Evolutionary conservation across 2,888 invertebrate genomes (phyloP), one percentile per base, ranked within the genome.

Genomic region (Agelastica alni): DNA sequence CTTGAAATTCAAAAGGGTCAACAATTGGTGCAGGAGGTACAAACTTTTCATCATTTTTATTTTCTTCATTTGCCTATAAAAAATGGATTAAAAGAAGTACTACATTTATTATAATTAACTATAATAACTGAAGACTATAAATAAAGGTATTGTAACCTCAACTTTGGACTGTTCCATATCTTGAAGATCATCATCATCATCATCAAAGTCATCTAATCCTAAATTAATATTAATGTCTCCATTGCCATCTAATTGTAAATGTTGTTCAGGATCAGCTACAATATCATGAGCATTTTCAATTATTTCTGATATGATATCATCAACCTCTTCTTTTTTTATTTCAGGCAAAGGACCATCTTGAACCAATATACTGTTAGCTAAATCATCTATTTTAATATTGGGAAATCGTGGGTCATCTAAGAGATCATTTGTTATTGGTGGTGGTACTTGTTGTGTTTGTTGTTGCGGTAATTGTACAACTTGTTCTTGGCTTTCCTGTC

Each of bases 301-400:
- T 51, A 81, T 78, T 66, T 81, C 80, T 1, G 81, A 79, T 16
- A 79, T 79, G 32, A 79, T 80, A 12, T 80, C 78, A 61, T 81
- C 80, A n/a, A 80, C 80, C 47, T 80, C 80, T 59, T 80, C 80
- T 51, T 81, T 79, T 53, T 80, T 78, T 56, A 81, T 79, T 66
- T 80, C 80, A 7, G 80, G 79, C 28, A 79, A 67, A 0, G 79
- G 78, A 9, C 80, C 79, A 63, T 79, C 77, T 3, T 77, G 75
- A 5, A 76, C 68, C 2, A 79, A 71, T n/a, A 78, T 75, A 16
- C 77, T 70, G 56, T 77, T 79, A 12, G 78, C 78, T 18, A 79
- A 71, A 59, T 79, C 78, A 55, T 78, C 76, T 9, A 76, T 73
- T 66, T 79, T 78, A 17, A 75, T 65, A 51, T 71, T 72, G 2